A percentile compares a stretch with the other conserved stretches of the same genome.
Evolutionary conservation across 2,888 invertebrate genomes (phyloP).

Genomic region (Noctuana brunneofusca): DNA sequence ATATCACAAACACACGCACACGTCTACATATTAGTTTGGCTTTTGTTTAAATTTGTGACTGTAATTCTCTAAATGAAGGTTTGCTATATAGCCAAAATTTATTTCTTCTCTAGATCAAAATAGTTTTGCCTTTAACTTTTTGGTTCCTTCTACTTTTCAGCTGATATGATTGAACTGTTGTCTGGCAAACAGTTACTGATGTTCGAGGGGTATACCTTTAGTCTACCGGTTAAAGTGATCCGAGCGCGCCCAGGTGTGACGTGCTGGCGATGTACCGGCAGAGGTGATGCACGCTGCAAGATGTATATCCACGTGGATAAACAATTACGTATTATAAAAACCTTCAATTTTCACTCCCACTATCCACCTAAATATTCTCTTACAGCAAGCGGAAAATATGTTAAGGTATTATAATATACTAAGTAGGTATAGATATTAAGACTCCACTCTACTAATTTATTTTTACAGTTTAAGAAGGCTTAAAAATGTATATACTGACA

Average conservation of each 20-base stretch:
- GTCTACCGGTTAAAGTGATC: conserved; percentile 29
- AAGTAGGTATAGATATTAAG: too few relatives aligned
- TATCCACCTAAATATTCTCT: conserved; percentile 37
- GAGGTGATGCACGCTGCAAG: conserved; percentile 38
- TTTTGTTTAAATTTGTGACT: too few relatives aligned
- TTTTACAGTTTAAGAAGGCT: too few relatives aligned
- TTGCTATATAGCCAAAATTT: neutral
- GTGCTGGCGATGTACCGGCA: conserved; percentile 39
- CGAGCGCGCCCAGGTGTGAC: conserved; percentile 16
- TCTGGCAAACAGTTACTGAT: conserved; percentile 37
- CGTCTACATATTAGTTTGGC: too few relatives aligned
- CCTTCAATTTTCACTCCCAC: conserved; percentile 40
- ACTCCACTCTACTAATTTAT: too few relatives aligned
- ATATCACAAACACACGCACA: too few relatives aligned
- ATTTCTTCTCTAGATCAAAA: neutral
- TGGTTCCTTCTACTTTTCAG: conserved; percentile 28
- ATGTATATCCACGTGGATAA: conserved; percentile 36
- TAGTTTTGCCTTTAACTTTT: neutral
- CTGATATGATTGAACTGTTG: conserved; percentile 31
- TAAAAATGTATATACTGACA: too few relatives aligned
- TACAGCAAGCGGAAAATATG: conserved; percentile 34
- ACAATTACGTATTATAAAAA: conserved; percentile 22
- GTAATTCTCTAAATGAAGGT: too few relatives aligned
- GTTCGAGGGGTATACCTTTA: conserved; percentile 43
- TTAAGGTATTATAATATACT: conserved; percentile 21